Base-by-base conservation (phyloP, 2,113 vertebrate species). In the Psephotus haematonotus region DNA sequence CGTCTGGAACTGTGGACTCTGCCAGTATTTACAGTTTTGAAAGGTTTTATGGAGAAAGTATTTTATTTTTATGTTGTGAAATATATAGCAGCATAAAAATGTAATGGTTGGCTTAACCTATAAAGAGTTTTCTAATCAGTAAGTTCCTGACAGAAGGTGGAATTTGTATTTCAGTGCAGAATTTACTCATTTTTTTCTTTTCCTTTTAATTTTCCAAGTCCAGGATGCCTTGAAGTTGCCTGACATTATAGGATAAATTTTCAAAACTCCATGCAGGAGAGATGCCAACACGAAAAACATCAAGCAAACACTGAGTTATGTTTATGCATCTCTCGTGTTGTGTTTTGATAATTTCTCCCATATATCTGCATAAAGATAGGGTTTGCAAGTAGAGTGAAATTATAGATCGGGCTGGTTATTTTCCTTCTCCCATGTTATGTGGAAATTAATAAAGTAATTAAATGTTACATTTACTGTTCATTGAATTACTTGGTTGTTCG, bases 111-210 rank as follows among this genome's bases (percentile, higher is more conserved):
- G 90, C 97, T 98, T 97, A 98, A 97, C 96, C 95, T 97, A 96
- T 96, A 97, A 98, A 98, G 93, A 94, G 93, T 96, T 98, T 98
- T 98, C 95, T 98, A 97, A 98, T 98, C 96, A 97, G 93, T 97
- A 97, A 97, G 91, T 82, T 97, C 94, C 86, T 97, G 96, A 97
- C 97, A 98, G 97, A 97, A 98, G 93, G 96, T 96, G 88, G 93
- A 97, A 97, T 98, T 97, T 97, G 91, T 97, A 95, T 96, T 93
- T 95, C 91, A 68, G 79, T 79, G 64, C 86, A 86, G 93, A 88
- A 76, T 97, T 96, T 95, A 96, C 96, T 96, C 93, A 77, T 94
- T 95, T 77, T 65, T 97, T 94, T 79, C 50, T 91, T 97, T 94
- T 96, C 20, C 50, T 94, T 98, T 97, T 98, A 96, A 97, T 98